Conservation (phyloP, 2,888 invertebrate species). For the Spisula subtruncata region DNA sequence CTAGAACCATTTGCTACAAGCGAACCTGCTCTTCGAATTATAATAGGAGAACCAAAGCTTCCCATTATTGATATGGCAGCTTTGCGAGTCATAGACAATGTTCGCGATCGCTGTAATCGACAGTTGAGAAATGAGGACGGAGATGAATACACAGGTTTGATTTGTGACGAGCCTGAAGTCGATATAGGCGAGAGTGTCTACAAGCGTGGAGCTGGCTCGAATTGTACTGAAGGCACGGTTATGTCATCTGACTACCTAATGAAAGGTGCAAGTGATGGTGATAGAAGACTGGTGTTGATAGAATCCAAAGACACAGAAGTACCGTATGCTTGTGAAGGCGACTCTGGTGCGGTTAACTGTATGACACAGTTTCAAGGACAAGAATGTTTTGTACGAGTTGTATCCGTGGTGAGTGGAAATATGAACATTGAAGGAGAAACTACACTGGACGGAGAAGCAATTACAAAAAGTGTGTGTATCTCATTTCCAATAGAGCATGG, state of each 20-base stretch:
- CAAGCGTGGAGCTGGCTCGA: slow-evolving; percentile 39
- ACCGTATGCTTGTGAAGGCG: slow-evolving; percentile 24
- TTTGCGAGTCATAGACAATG: slow-evolving; percentile 26
- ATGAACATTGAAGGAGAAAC: slow-evolving; percentile 10
- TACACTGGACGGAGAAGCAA: neutral
- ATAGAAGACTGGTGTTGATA: slow-evolving; percentile 25
- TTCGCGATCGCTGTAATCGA: neutral
- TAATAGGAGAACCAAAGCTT: neutral
- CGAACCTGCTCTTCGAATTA: neutral
- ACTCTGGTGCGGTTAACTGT: slow-evolving; percentile 41
- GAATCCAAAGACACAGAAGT: slow-evolving; percentile 15
- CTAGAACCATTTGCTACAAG: neutral
- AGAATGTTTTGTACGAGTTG: slow-evolving; percentile 16
- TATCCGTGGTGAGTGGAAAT: slow-evolving; percentile 34
- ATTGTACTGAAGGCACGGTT: slow-evolving; percentile 38
- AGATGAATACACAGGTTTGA: neutral
- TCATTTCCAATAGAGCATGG: slow-evolving; percentile 15
- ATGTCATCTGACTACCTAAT: slow-evolving; percentile 29
- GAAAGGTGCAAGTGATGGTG: no score
- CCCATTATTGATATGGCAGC: slow-evolving; percentile 43
- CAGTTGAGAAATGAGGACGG: slow-evolving; percentile 38
- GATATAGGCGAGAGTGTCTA: slow-evolving; percentile 19
- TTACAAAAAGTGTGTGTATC: neutral
- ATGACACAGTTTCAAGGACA: neutral
- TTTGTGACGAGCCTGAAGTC: neutral